Base-by-base conservation (phyloP, 2,888 invertebrate genomes). In the Mesorhabditis spiculigera region DNA sequence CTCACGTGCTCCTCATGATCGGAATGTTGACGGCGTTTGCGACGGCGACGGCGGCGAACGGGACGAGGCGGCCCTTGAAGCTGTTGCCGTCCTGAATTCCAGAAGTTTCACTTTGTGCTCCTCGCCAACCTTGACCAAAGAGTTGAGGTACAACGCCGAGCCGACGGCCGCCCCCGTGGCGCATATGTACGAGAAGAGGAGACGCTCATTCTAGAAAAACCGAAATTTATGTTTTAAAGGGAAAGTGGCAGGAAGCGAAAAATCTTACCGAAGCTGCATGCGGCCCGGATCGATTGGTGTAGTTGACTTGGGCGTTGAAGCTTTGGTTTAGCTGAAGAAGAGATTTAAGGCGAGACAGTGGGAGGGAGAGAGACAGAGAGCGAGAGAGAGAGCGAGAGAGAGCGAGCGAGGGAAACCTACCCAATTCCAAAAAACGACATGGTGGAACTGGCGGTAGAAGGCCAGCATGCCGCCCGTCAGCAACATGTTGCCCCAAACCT, bases 221-320 rank as follows among this genome's bases (percentile, higher is more conserved):
- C n/a, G n/a, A n/a, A n/a, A n/a, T n/a, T n/a, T n/a, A n/a, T n/a
- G n/a, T n/a, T n/a, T 50, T 50, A 50, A 50, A 6, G 1, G n/a
- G 8, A 50, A 2, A 3, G 58, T 50, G 58, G 3, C n/a, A 50
- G 8, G 8, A 50, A 50, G 10, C 3, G 8, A 13, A 50, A 50
- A 1, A 13, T 3, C 58, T n/a, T n/a, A 50, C 58, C 58, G 58
- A 50, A 13, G 58, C 58, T n/a, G 58, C 58, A 65, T 72, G 72
- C 4, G 64, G 58, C 65, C 76, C 76, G 81, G 88, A 88, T 67
- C 97, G 90, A 87, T 98, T 98, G 45, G 96, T 95, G 87, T 95
- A 97, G 89, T 98, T 98, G 67, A 98, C 97, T n/a, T 95, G 86
- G 3, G 97, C 96, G 87, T 98, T 98, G 89, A 97, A 97, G 8